Percentiles rank a stretch among this genome's conserved stretches.
phyloP scores from a whole-genome alignment of 2,797 vertebrate genomes.

The Hippocampus kuda region DNA sequence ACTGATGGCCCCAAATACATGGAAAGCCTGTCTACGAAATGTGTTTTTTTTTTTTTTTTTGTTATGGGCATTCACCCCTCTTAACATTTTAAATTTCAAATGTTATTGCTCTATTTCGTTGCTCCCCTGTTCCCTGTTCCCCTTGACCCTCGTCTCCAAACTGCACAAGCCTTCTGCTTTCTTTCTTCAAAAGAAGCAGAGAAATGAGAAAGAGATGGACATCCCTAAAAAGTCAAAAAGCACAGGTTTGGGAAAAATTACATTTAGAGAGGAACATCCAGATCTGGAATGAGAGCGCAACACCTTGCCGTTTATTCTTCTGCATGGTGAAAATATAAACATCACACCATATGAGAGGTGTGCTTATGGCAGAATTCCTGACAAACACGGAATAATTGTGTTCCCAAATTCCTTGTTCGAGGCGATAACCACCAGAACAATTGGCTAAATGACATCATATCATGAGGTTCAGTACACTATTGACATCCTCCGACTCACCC shows the following conservation, averaged over 20 bases:
- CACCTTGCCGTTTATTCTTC: too few species aligned
- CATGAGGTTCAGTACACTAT: background rate
- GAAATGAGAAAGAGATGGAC: background rate
- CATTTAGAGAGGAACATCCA: background rate
- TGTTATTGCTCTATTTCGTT: background rate
- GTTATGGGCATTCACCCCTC: background rate
- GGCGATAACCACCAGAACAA: background rate
- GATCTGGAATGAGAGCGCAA: background rate
- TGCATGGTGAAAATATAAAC: background rate
- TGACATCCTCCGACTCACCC: slow-evolving; percentile 81
- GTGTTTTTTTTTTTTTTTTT: background rate
- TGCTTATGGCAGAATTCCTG: background rate
- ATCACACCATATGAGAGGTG: background rate
- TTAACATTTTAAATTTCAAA: background rate
- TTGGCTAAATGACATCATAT: background rate
- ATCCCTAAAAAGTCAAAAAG: background rate
- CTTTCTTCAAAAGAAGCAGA: background rate
- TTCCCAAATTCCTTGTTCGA: background rate
- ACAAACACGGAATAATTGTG: background rate
- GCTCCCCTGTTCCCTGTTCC: background rate
- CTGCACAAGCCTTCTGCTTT: background rate
- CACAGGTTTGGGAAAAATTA: background rate
- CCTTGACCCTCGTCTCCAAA: background rate
- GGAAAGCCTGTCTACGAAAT: background rate
- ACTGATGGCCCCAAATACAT: slow-evolving; percentile 3